Percentiles rank a stretch among this genome's conserved stretches.
Evolutionary conservation across 2,888 invertebrate genomes (phyloP).

Genomic region (Andrena bicolor): DNA sequence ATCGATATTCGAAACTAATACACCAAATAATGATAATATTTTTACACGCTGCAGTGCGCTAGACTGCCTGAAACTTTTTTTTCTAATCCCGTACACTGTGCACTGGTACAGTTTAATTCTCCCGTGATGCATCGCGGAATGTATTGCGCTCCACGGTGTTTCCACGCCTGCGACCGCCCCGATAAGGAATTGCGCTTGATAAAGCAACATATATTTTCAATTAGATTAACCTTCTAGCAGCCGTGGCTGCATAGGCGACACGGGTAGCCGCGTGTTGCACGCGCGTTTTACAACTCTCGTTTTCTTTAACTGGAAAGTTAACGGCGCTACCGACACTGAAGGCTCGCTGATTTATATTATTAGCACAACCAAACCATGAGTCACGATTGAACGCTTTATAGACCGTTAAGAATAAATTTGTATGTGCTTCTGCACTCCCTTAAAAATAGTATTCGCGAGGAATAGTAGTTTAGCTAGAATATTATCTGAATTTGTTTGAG

Average conservation of each 20-base stretch:
- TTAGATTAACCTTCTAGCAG: constrained; percentile 35
- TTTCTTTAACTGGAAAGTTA: constrained; percentile 13
- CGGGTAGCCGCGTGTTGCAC: constrained; percentile 17
- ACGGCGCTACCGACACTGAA: constrained; percentile 15
- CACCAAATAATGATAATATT: background rate
- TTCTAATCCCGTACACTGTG: background rate
- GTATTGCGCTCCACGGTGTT: constrained; percentile 25
- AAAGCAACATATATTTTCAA: constrained; percentile 46
- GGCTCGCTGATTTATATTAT: constrained; percentile 23
- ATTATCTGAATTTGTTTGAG: too few species aligned
- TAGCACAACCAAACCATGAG: constrained; percentile 6
- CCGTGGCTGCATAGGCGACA: background rate
- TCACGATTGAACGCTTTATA: background rate
- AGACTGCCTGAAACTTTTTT: background rate
- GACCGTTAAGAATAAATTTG: constrained; percentile 6
- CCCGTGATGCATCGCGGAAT: background rate
- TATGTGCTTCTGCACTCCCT: background rate
- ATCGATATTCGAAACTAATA: background rate
- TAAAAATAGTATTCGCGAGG: too few species aligned
- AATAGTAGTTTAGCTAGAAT: too few species aligned
- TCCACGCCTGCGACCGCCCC: constrained; percentile 27
- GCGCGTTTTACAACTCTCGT: constrained; percentile 39
- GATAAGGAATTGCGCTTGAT: constrained; percentile 44
- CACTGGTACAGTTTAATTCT: constrained; percentile 12
- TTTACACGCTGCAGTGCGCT: background rate